phyloP scores from a whole-genome alignment of 1,140 invertebrate genomes.

The Atta colombica region DNA sequence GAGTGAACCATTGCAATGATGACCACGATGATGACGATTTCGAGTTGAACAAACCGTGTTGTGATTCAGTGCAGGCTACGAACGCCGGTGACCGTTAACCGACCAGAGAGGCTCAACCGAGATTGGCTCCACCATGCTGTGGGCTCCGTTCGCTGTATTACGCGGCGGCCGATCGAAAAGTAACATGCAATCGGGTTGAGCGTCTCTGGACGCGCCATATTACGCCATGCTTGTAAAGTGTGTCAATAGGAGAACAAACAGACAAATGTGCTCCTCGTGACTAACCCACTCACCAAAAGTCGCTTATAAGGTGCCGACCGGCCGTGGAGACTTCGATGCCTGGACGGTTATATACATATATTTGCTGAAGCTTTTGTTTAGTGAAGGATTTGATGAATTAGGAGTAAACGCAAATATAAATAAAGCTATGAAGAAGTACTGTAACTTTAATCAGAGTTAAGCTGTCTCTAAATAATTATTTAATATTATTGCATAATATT shows the following conservation, averaged over 20 bases:
- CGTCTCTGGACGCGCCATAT: constrained; percentile 44
- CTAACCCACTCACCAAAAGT: constrained; percentile 68
- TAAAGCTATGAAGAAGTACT: neutral
- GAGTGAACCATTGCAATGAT: neutral
- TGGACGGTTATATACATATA: neutral
- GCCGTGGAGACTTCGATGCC: constrained; percentile 17
- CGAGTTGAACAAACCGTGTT: constrained; percentile 44
- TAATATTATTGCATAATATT: too few relatives aligned
- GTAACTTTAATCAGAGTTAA: neutral
- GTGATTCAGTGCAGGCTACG: constrained; percentile 46
- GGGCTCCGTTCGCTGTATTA: neutral
- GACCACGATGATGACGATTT: neutral
- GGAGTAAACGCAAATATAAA: neutral
- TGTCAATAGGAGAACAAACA: constrained; percentile 75
- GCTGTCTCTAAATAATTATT: too few relatives aligned
- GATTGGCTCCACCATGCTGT: neutral
- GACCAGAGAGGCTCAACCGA: constrained; percentile 43
- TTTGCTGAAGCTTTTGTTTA: constrained; percentile 5
- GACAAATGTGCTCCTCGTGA: constrained; percentile 64
- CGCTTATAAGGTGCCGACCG: constrained; percentile 18
- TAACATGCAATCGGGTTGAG: constrained; percentile 27
- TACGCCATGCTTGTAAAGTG: constrained; percentile 67
- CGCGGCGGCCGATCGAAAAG: constrained; percentile 22
- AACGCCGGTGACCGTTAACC: constrained; percentile 59
- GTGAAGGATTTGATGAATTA: neutral